Conservation (phyloP, 2,797 vertebrate species). For the Phoebastria nigripes region DNA sequence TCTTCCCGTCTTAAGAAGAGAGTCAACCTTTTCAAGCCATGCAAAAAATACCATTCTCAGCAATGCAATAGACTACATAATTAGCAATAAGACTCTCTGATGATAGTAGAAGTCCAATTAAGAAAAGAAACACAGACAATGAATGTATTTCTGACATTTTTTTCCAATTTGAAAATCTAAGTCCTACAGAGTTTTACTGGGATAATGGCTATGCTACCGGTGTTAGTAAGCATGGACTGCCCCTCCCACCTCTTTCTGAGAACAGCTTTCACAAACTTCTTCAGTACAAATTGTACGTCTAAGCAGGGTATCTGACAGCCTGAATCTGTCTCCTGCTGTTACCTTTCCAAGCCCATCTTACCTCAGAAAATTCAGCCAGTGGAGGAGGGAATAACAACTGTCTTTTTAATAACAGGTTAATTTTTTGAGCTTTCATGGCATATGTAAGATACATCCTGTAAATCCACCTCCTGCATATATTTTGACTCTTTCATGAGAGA, state of each 20-base stretch:
- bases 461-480: background rate
- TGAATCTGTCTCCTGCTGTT: background rate
- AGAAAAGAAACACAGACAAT: background rate
- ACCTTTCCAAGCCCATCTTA: background rate
- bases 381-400: background rate
- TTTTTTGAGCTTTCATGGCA: background rate
- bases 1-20: background rate
- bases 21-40: background rate
- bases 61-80: background rate
- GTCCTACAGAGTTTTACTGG: background rate
- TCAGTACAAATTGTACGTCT: rapidly evolving
- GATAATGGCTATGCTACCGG: background rate
- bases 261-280: background rate
- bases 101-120: background rate
- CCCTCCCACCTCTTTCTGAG: background rate
- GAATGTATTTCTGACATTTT: background rate
- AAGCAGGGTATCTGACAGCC: background rate
- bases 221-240: background rate
- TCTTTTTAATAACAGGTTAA: background rate
- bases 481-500: background rate
- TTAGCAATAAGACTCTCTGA: background rate
- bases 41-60: background rate
- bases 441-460: background rate
- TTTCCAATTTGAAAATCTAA: background rate
- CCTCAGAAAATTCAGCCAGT: background rate